Evolutionary conservation across 1,140 invertebrate genomes (phyloP).

Genomic region (Drosophila equinoxialis): DNA sequence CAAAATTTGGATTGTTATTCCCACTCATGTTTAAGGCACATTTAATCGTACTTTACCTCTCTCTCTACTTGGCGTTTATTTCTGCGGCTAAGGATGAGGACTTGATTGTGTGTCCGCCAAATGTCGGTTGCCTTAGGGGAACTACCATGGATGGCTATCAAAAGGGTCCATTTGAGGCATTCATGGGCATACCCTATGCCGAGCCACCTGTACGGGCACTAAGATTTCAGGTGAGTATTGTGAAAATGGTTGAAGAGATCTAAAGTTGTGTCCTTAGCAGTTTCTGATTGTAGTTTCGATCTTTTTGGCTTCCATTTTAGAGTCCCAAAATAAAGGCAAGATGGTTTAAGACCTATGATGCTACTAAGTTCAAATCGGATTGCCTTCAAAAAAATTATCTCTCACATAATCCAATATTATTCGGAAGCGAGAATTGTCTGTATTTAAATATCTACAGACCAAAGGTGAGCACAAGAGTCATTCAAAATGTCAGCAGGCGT

Average conservation of each 20-base stretch:
- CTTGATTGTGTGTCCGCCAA: conserved; percentile 36
- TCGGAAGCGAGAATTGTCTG: conserved; percentile 85
- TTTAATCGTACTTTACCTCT: no score
- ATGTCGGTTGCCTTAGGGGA: conserved; percentile 55
- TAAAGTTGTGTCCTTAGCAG: no score
- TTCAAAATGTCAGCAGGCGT: neutral
- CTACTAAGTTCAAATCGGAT: conserved; percentile 39
- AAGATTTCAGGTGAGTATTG: conserved; percentile 55
- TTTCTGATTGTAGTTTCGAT: no score
- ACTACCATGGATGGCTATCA: conserved; percentile 30
- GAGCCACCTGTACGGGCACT: conserved; percentile 54
- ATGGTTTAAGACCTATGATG: conserved; percentile 50
- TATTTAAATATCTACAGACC: conserved; percentile 87
- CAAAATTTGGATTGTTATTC: no score
- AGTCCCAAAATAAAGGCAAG: conserved; percentile 57
- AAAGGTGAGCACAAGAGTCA: conserved; percentile 67
- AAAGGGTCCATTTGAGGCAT: conserved; percentile 58
- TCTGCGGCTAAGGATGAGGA: neutral
- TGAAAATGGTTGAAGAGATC: no score
- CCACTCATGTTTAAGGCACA: neutral
- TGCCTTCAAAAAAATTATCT: conserved; percentile 74
- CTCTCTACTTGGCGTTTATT: no score
- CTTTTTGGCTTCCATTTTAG: conserved; percentile 29
- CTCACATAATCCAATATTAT: conserved; percentile 43
- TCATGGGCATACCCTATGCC: conserved; percentile 68